phyloP scores from a whole-genome alignment of 2,888 invertebrate genomes.

The Agrotis clavis region DNA sequence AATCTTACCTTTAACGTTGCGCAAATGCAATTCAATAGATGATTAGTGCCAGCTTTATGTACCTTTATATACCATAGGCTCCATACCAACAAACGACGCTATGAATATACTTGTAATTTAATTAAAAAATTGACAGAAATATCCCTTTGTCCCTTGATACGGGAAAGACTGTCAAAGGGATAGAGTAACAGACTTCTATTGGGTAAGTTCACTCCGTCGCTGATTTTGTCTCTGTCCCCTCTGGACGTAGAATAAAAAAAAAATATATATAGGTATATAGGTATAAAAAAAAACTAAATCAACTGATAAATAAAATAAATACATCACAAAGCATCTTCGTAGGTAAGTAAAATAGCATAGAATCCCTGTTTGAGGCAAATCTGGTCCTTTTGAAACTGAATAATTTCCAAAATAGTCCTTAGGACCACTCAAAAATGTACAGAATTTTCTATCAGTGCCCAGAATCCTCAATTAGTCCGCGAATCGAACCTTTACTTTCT shows the following conservation, averaged over 20 bases:
- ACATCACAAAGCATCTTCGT: too few species aligned
- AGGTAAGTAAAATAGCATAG: too few species aligned
- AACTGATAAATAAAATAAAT: too few species aligned
- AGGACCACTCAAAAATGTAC: too few species aligned
- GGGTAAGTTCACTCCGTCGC: too few species aligned
- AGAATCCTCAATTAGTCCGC: too few species aligned
- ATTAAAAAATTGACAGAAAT: not conserved
- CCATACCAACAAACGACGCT: not conserved
- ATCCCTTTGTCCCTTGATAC: not conserved
- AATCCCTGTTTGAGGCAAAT: not conserved
- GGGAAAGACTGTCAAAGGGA: not conserved
- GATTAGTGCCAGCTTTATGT: constrained; percentile 22
- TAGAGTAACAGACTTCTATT: too few species aligned
- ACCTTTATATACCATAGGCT: not conserved
- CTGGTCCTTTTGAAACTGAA: not conserved
- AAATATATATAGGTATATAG: too few species aligned
- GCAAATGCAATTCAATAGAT: constrained; percentile 28
- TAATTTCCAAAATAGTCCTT: not conserved
- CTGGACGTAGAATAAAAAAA: too few species aligned
- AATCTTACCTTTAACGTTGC: constrained; percentile 17
- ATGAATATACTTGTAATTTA: not conserved
- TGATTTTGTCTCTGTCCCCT: too few species aligned
- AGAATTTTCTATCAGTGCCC: too few species aligned
- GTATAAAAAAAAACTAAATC: too few species aligned
- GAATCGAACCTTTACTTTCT: constrained; percentile 3